Percentiles rank a stretch among this genome's conserved stretches.
Evolutionary conservation across 1,140 invertebrate genomes (phyloP).

Genomic region (Cyclina sinensis): DNA sequence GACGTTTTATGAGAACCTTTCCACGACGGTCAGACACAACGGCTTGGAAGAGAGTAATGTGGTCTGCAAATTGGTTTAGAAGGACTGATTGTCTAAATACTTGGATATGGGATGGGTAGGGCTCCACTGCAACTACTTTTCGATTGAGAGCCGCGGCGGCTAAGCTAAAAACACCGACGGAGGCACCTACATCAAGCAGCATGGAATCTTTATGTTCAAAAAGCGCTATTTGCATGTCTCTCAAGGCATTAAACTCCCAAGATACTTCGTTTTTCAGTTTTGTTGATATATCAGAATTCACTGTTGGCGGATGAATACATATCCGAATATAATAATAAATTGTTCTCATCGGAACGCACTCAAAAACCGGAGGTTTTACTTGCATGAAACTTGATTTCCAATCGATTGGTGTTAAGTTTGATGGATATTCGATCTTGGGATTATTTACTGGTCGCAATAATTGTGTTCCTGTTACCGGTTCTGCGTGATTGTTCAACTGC

Average conservation of each 20-base stretch:
- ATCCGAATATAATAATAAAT: neutral
- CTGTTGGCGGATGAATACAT: slow-evolving; percentile 11
- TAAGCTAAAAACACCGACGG: neutral
- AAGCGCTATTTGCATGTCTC: neutral
- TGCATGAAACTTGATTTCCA: neutral
- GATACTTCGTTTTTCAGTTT: neutral
- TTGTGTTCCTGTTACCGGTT: neutral
- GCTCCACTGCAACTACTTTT: neutral
- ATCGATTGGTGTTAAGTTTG: neutral
- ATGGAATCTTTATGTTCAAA: neutral
- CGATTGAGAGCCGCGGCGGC: neutral
- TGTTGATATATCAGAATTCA: neutral
- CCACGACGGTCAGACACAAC: neutral
- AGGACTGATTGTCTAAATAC: neutral
- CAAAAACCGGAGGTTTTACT: neutral
- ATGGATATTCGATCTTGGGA: neutral
- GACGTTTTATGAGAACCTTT: neutral
- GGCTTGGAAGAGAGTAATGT: neutral
- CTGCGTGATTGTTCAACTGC: neutral
- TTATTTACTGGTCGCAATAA: neutral
- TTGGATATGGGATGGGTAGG: neutral
- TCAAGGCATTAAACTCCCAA: neutral
- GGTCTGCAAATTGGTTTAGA: neutral
- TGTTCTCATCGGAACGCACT: neutral
- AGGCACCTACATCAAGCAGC: neutral